Conservation (phyloP, 2,797 vertebrate species). For the Rhincodon typus region DNA sequence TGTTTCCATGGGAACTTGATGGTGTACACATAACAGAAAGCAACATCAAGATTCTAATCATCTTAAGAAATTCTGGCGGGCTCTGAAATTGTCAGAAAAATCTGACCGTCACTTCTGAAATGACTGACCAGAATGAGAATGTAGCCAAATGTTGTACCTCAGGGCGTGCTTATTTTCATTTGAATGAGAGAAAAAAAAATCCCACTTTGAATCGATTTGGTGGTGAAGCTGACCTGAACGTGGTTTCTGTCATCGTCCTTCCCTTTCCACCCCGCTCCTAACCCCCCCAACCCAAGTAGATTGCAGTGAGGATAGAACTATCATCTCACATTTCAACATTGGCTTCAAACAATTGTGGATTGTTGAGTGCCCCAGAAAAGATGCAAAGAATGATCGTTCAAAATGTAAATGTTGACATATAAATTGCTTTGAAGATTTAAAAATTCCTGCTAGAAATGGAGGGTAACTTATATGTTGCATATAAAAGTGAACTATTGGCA, state of each 20-base stretch:
- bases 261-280: too few species aligned
- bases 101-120: too few species aligned
- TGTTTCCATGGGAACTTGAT: slow-evolving; percentile 10
- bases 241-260: too few species aligned
- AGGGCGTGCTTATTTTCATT: neutral
- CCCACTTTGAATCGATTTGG: neutral
- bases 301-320: neutral
- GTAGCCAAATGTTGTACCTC: neutral
- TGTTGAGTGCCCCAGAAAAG: neutral
- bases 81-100: neutral
- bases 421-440: neutral
- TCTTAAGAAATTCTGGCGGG: neutral
- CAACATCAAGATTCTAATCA: neutral
- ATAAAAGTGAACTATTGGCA: neutral
- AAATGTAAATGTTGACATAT: neutral
- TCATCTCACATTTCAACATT: neutral
- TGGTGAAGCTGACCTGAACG: neutral
- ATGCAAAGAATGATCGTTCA: neutral
- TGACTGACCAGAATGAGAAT: neutral
- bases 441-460: neutral
- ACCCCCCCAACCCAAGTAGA: neutral
- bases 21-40: neutral
- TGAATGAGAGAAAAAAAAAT: neutral
- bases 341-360: neutral
- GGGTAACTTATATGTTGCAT: too few species aligned